Base-by-base conservation (phyloP, 1,140 invertebrate genomes). In the Drosophila triauraria region DNA sequence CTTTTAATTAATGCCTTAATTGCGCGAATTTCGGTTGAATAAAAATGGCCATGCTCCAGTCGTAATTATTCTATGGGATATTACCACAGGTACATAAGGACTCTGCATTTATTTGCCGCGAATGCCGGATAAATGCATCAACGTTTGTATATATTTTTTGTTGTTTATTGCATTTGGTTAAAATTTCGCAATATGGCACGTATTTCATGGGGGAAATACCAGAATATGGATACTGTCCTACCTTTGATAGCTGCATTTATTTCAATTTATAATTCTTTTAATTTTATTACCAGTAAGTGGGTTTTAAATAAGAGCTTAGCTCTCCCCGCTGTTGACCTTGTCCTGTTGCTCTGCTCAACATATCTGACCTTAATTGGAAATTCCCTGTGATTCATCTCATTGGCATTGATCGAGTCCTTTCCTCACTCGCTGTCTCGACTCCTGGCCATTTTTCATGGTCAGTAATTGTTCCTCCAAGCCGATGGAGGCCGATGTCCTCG, bases 391-490 rank as follows among this genome's bases (percentile, higher is more conserved):
- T 68, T 68, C 40, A 27, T 70, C 42, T 46, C 62, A 65, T 38
- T 68, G 62, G 53, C 48, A 54, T 70, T 70, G 67, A 68, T 68
- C 62, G 67, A 70, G 32, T 68, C 42, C 40, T 32, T 48, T 64
- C 57, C 15, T 7, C 38, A 43, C 17, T 43, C 50, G 32, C 12
- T 50, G 58, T 50, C 50, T 57, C 65, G 61, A 67, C 62, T 59
- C 65, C 50, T 57, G 83, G 65, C 68, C 70, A 82, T 86, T 86
- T 86, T 87, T 86, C 79, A 86, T 86, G 83, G 83, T 74, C 83
- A 86, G 80, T 87, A 87, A 82, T 82, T 86, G 83, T 43, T 38
- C 43, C 32, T 20, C 23, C 15, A 38, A 17, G 32, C 13, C 5
- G 13, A 38, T 10, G 23, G 35, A 40, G 15, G 65, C 50, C 75